Conservation (phyloP, 1,140 invertebrate genomes). For the Harlomillsia oculata region DNA sequence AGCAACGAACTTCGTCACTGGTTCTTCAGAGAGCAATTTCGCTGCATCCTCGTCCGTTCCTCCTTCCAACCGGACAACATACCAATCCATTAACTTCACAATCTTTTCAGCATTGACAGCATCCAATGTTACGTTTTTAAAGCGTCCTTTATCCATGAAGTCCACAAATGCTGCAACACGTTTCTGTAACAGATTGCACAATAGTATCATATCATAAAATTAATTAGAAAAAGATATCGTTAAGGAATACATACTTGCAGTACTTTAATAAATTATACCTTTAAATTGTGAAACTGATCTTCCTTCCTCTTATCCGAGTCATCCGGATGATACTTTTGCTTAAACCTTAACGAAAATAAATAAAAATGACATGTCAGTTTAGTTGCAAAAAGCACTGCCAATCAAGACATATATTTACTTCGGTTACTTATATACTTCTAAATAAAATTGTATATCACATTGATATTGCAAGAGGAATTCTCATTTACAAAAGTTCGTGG, state of each 20-base stretch:
- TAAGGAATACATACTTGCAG: background rate
- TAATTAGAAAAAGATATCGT: background rate
- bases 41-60: constrained; percentile 76
- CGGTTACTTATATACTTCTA: background rate
- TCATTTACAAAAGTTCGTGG: background rate
- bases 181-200: constrained; percentile 50
- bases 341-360: constrained; percentile 69
- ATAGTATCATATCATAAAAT: constrained; percentile 6
- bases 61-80: constrained; percentile 93
- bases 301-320: constrained; percentile 83
- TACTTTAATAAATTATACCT: constrained; percentile 48
- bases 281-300: constrained; percentile 70
- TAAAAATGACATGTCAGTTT: constrained; percentile 25
- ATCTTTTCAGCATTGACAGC: constrained; percentile 76
- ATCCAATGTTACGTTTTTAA: constrained; percentile 75
- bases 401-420: background rate
- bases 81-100: constrained; percentile 82
- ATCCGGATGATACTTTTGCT: constrained; percentile 96
- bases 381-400: background rate
- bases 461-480: background rate
- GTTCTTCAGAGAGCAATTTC: constrained; percentile 35
- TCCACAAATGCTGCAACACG: constrained; percentile 85
- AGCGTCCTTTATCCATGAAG: constrained; percentile 58
- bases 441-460: background rate
- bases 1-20: constrained; percentile 16